Evolutionary conservation across 2,797 vertebrate genomes (phyloP), one percentile per base, ranked within the genome.

Genomic region (Cuniculus paca): DNA sequence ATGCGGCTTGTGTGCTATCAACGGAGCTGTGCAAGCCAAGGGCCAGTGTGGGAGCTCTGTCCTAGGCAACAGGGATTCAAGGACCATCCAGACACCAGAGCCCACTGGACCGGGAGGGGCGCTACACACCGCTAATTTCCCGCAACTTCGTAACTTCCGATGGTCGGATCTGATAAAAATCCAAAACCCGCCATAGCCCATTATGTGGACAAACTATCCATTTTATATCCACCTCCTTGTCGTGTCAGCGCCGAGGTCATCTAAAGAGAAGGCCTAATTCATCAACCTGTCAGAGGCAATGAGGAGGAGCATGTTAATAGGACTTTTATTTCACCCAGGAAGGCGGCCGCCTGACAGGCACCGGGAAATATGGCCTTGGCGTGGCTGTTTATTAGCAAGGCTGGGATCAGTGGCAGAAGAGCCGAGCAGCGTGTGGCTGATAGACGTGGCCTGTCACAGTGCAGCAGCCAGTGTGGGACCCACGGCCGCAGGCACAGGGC

Each of bases 261-360:
- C 97, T 97, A 98, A 98, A 99, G 98, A 99, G 99, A 97, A 97
- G 98, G 98, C 98, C 99, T 99, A 99, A 99, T 99, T 99, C 99
- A 99, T 99, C 99, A 99, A 99, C 97, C 99, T 99, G 99, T 99
- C 99, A 99, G 98, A 98, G 98, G 98, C 99, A 99, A 99, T 99
- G 99, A 99, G 99, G 98, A 99, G 98, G 98, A 99, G 99, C 99
- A 99, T 99, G 99, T 99, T 99, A 99, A 99, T 99, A 99, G 99
- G 99, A 99, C 99, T 99, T 99, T 99, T 99, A 99, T 99, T 99
- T 99, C 99, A 99, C 99, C 99, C 98, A 97, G 98, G 99, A 99
- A 99, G 99, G 98, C 97, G 84, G 98, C 96, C 89, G 98, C 96
- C 98, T 99, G 99, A 99, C 99, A 99, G 98, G 98, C 98, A 97